These are phyloP conservation scores for Notechis scutatus DNA, from an alignment of 2,113 vertebrate genomes.

Conservation along the genomic window DNA sequence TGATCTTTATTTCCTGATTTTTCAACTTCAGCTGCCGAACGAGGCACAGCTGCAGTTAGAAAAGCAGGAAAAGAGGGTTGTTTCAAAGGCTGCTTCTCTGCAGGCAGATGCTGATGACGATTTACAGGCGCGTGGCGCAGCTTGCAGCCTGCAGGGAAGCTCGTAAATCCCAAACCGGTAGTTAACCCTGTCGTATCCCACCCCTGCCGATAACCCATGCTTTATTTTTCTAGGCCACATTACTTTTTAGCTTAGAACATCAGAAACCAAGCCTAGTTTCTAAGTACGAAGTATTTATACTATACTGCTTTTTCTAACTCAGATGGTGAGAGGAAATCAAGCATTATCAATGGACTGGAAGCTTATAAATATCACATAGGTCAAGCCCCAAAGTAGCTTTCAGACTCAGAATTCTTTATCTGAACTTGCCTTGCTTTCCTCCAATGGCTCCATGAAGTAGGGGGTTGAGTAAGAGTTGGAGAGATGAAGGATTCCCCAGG, in stretches of 20 bases:
- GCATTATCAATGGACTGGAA: not conserved
- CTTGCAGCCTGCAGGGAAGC: too few relatives aligned
- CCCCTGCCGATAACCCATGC: not conserved
- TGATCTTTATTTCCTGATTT: too few relatives aligned
- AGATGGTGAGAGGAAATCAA: not conserved
- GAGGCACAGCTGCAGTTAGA: too few relatives aligned
- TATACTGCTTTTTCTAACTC: not conserved
- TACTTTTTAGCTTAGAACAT: not conserved
- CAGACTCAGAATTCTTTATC: fast-evolving
- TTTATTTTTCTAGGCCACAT: not conserved
- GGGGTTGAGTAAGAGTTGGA: slow-evolving; percentile 86
- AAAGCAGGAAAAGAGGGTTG: too few relatives aligned
- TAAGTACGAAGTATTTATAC: not conserved
- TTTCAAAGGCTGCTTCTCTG: too few relatives aligned
- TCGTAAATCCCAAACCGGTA: too few relatives aligned
- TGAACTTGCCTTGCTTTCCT: slow-evolving; percentile 79
- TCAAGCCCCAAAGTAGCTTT: not conserved
- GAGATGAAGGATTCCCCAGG: slow-evolving; percentile 82
- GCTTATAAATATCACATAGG: not conserved
- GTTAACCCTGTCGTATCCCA: too few relatives aligned
- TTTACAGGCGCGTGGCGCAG: too few relatives aligned
- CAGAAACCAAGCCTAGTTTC: not conserved
- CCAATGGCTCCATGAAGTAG: slow-evolving; percentile 68
- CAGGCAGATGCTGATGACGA: too few relatives aligned
- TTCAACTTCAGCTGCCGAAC: too few relatives aligned